A percentile compares a stretch with the other conserved stretches of the same genome.
These are phyloP conservation scores for Periparus ater DNA, from an alignment of 2,797 vertebrate genomes.

Conservation along the genomic window DNA sequence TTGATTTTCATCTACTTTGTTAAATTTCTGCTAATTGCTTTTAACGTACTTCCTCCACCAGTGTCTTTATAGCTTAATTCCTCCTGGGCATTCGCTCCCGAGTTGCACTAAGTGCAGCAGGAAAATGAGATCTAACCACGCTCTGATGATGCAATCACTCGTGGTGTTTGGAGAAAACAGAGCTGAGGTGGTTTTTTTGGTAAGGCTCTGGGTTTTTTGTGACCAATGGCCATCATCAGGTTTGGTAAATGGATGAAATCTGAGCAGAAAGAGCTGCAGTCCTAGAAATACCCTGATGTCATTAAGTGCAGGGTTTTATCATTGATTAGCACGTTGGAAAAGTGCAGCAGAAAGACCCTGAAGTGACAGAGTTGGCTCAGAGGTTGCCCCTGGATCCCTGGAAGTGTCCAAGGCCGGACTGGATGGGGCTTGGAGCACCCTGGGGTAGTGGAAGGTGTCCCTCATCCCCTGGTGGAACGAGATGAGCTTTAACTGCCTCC, in stretches of 20 bases:
- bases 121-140: conserved; percentile 62
- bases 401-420: not conserved
- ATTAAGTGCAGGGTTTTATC: not conserved
- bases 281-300: conserved; percentile 15
- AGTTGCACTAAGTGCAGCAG: conserved; percentile 58
- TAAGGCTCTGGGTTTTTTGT: not conserved
- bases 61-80: conserved; percentile 68
- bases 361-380: not conserved
- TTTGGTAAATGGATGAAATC: conserved; percentile 19
- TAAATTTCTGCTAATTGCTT: conserved; percentile 76
- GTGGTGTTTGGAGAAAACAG: not conserved
- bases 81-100: conserved; percentile 57
- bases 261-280: not conserved
- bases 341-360: not conserved
- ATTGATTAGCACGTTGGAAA: not conserved
- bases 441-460: not conserved
- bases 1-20: conserved; percentile 68
- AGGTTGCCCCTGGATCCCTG: not conserved
- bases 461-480: not conserved
- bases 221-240: conserved; percentile 7
- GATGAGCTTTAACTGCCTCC: not conserved
- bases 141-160: conserved; percentile 48
- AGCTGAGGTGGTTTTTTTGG: not conserved
- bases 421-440: accelerated
- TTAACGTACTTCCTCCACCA: conserved; percentile 56